These are phyloP conservation scores for Geopemphigus sp. DNA, from an alignment of 1,140 invertebrate genomes.

Conservation along the genomic window DNA sequence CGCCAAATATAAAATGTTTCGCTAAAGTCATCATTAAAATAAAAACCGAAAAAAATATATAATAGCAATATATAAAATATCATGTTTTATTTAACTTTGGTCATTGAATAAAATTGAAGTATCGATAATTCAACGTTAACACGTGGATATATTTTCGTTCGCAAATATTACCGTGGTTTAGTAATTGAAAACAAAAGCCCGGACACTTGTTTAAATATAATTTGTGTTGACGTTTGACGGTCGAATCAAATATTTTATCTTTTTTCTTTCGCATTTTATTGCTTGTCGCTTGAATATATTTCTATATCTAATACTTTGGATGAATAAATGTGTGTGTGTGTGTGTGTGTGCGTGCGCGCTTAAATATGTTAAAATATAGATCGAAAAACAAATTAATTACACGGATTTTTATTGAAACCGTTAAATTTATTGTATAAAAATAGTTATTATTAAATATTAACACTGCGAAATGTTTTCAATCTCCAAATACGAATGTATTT, in stretches of 20 bases:
- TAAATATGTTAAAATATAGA: no score
- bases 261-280: not conserved
- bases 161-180: not conserved
- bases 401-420: no score
- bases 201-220: not conserved
- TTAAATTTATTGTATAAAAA: no score
- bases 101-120: slow-evolving; percentile 3
- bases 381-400: no score
- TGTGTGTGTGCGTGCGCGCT: no score
- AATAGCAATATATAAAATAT: no score
- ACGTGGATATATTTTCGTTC: slow-evolving; percentile 12
- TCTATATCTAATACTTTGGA: no score
- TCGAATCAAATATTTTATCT: slow-evolving; percentile 6
- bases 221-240: not conserved
- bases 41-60: not conserved
- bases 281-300: no score
- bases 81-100: not conserved
- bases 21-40: slow-evolving; percentile 12
- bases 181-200: not conserved
- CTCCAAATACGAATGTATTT: no score
- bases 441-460: no score
- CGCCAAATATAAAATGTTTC: slow-evolving; percentile 7
- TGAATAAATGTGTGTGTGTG: no score
- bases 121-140: not conserved
- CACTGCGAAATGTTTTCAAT: no score